phyloP scores from a whole-genome alignment of 2,888 invertebrate genomes.

The Cheilosia urbana region DNA sequence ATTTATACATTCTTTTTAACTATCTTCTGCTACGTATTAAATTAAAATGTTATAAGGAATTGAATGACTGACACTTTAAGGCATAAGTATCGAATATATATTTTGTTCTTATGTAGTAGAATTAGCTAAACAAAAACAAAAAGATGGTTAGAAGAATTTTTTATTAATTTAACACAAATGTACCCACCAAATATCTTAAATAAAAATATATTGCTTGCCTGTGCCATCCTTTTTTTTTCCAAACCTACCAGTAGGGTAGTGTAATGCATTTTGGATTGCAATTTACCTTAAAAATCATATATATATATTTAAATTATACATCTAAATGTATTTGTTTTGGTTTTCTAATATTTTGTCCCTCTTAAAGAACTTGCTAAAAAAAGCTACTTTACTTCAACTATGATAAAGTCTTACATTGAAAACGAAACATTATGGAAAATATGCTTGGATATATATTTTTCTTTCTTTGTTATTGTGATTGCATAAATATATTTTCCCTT shows the following conservation, averaged over 20 bases:
- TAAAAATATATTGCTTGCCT: slow-evolving; percentile 67
- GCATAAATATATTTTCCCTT: slow-evolving; percentile 33
- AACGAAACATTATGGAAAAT: slow-evolving; percentile 15
- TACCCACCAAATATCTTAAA: slow-evolving; percentile 75
- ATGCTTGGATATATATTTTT: slow-evolving; percentile 41
- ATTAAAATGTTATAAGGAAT: slow-evolving; percentile 76
- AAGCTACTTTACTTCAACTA: slow-evolving; percentile 40
- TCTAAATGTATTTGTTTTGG: slow-evolving; percentile 29
- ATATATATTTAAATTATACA: slow-evolving; percentile 18
- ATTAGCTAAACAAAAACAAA: slow-evolving; percentile 27
- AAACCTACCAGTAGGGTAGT: slow-evolving; percentile 75
- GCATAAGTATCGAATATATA: slow-evolving; percentile 75
- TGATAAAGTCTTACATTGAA: slow-evolving; percentile 20
- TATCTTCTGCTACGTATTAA: slow-evolving; percentile 32
- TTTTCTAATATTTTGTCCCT: slow-evolving; percentile 8
- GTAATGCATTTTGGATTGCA: slow-evolving; percentile 70
- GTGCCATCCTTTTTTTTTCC: slow-evolving; percentile 17
- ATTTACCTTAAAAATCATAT: slow-evolving; percentile 27
- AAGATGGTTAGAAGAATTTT: slow-evolving; percentile 15
- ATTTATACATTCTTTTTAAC: slow-evolving; percentile 28
- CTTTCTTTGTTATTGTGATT: slow-evolving; percentile 26
- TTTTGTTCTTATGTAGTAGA: slow-evolving; percentile 41
- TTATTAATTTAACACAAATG: slow-evolving; percentile 77
- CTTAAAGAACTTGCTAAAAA: slow-evolving; percentile 24
- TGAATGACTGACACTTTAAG: slow-evolving; percentile 84